Percentiles rank a stretch among this genome's conserved stretches.
phyloP scores from a whole-genome alignment of 2,888 invertebrate genomes.

The Tetramorium bicarinatum region DNA sequence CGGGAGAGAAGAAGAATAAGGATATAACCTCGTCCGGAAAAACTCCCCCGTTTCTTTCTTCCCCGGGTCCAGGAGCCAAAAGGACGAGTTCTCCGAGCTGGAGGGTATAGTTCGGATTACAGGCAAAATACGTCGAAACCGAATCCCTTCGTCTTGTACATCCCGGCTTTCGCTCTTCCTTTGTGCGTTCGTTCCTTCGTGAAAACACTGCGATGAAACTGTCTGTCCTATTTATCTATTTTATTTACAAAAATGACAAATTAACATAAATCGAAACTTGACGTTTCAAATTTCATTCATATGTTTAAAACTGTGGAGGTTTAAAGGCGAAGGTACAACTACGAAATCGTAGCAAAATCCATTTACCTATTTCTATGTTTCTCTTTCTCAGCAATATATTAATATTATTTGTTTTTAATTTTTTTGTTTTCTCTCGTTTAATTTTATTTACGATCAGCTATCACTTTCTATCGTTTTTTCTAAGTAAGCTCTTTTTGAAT shows the following conservation, averaged over 20 bases:
- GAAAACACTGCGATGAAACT: not conserved
- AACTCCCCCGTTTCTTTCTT: conserved; percentile 59
- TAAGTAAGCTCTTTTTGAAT: not conserved
- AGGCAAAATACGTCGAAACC: conserved; percentile 82
- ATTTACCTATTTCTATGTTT: not conserved
- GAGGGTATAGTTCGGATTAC: conserved; percentile 76
- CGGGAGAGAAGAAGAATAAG: conserved; percentile 54
- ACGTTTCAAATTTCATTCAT: not conserved
- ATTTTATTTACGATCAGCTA: not conserved
- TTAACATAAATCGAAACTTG: not conserved
- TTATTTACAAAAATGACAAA: not conserved
- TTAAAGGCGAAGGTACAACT: not conserved
- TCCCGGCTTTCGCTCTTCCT: conserved; percentile 63
- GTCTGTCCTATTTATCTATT: not conserved
- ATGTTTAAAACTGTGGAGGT: not conserved
- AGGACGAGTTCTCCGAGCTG: conserved; percentile 37
- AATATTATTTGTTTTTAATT: not conserved
- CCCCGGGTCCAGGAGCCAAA: not conserved
- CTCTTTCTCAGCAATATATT: not conserved
- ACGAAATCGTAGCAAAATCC: not conserved
- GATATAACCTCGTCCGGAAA: conserved; percentile 49
- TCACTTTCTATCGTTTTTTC: not conserved
- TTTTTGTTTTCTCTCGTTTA: not conserved
- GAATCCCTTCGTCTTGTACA: conserved; percentile 82
- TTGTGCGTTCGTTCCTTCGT: not conserved